These are phyloP conservation scores for Eremophila alpestris DNA, from an alignment of 2,797 vertebrate genomes.

Conservation along the genomic window DNA sequence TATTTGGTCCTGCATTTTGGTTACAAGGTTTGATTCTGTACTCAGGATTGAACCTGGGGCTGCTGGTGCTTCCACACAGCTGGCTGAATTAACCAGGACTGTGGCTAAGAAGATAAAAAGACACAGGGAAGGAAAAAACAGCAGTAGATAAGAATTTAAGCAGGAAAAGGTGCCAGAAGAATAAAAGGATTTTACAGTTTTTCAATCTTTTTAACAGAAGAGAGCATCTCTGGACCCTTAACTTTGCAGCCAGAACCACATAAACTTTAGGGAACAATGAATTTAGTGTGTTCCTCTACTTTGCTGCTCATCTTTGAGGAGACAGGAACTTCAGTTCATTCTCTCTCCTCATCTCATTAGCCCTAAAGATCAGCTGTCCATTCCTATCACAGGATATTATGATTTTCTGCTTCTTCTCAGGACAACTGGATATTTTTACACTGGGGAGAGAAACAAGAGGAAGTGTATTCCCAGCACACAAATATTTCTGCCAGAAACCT, in stretches of 20 bases:
- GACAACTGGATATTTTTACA: neutral
- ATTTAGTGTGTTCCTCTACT: neutral
- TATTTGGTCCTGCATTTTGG: fast-evolving
- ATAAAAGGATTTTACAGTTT: neutral
- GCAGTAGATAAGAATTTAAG: neutral
- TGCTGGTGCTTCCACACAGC: neutral
- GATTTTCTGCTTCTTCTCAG: neutral
- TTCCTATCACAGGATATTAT: neutral
- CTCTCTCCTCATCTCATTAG: neutral
- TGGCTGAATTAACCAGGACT: neutral
- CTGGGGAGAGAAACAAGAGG: neutral
- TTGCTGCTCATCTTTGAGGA: neutral
- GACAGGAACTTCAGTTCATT: neutral
- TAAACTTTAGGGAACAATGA: neutral
- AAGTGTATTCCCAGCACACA: neutral
- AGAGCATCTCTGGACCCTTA: neutral
- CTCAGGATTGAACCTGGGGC: neutral
- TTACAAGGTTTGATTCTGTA: neutral
- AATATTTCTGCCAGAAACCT: neutral
- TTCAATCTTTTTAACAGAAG: neutral
- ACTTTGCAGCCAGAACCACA: neutral
- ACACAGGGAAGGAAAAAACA: neutral
- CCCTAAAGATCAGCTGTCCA: neutral
- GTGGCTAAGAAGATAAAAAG: neutral
- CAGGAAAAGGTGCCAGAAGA: neutral